A percentile compares a stretch with the other conserved stretches of the same genome.
These are phyloP conservation scores for Loripinus fragilis DNA, from an alignment of 2,888 invertebrate genomes.

Conservation along the genomic window DNA sequence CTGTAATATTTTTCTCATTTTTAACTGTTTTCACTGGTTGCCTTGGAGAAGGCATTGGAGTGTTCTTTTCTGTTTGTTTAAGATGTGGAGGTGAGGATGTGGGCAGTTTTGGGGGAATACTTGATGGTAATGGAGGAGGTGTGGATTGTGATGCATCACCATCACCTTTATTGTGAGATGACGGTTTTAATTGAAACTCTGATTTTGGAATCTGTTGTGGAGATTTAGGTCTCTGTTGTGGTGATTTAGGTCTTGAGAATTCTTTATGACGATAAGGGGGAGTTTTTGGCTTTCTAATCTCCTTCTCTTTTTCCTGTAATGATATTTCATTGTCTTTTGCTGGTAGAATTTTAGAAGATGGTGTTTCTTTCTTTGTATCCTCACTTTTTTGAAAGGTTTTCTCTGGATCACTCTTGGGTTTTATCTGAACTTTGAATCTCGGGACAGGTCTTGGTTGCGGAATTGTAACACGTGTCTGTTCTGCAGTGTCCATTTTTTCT, in stretches of 20 bases:
- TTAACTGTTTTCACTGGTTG: conserved; percentile 2
- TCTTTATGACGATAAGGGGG: conserved; percentile 29
- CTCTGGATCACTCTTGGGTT: conserved; percentile 17
- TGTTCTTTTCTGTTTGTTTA: conserved; percentile 31
- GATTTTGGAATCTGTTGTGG: conserved; percentile 26
- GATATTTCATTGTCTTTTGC: conserved; percentile 1
- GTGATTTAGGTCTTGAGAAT: conserved; percentile 34
- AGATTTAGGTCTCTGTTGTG: conserved; percentile 29
- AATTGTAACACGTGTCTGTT: conserved; percentile 20
- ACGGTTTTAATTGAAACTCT: conserved; percentile 35
- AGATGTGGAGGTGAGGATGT: conserved; percentile 41
- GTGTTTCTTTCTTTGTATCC: conserved; percentile 27
- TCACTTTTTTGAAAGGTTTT: conserved; percentile 8
- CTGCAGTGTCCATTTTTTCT: conserved; percentile 65
- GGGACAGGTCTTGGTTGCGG: conserved; percentile 50
- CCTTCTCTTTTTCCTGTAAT: neutral
- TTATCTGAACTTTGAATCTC: conserved; percentile 31
- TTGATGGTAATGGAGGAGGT: conserved; percentile 62
- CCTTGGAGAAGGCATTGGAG: conserved; percentile 42
- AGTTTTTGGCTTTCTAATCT: neutral
- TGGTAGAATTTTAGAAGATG: conserved; percentile 48
- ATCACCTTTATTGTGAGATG: conserved; percentile 6
- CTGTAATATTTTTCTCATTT: conserved; percentile 13
- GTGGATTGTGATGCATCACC: conserved; percentile 32
- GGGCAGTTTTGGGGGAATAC: conserved; percentile 55